A percentile compares a stretch with the other conserved stretches of the same genome.
Evolutionary conservation across 2,113 vertebrate species (phyloP).

Genomic region (Crypturellus undulatus): DNA sequence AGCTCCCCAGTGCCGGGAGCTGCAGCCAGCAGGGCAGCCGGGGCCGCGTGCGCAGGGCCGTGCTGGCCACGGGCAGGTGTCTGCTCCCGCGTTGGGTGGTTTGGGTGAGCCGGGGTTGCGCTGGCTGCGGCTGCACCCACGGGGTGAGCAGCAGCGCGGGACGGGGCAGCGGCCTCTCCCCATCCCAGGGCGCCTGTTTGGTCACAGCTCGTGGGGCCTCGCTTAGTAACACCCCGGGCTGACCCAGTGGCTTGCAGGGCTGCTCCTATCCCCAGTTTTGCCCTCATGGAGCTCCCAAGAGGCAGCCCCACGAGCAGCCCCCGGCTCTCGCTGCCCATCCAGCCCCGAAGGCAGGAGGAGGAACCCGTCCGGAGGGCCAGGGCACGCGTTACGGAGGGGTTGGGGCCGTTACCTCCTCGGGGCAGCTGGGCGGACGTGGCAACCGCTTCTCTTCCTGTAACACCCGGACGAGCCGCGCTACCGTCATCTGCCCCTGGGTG

Average conservation of each 20-base stretch:
- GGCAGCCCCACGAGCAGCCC: too few relatives aligned
- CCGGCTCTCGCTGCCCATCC: too few relatives aligned
- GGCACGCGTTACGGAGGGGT: fast-evolving
- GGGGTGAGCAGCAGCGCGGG: fast-evolving
- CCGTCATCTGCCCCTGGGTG: slow-evolving; percentile 94
- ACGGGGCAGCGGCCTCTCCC: fast-evolving
- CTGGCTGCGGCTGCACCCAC: background rate
- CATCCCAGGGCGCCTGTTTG: background rate
- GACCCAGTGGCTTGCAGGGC: background rate
- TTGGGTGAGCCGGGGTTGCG: too few relatives aligned
- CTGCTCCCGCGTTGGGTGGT: background rate
- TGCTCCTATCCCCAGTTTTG: background rate
- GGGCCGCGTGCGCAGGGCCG: too few relatives aligned
- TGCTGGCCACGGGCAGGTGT: too few relatives aligned
- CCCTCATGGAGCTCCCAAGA: fast-evolving
- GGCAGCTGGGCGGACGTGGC: slow-evolving; percentile 84
- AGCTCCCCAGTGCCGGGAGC: background rate
- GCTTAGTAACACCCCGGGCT: fast-evolving
- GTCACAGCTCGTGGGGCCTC: fast-evolving
- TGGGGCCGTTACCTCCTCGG: slow-evolving; percentile 78
- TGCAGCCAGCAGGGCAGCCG: too few relatives aligned
- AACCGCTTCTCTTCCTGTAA: slow-evolving; percentile 88
- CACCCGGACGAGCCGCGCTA: slow-evolving; percentile 86
- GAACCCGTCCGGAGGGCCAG: too few relatives aligned
- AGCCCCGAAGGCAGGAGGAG: too few relatives aligned